Percentiles rank a stretch among this genome's conserved stretches.
phyloP scores from a whole-genome alignment of 2,797 vertebrate species.

The Platalea minor region DNA sequence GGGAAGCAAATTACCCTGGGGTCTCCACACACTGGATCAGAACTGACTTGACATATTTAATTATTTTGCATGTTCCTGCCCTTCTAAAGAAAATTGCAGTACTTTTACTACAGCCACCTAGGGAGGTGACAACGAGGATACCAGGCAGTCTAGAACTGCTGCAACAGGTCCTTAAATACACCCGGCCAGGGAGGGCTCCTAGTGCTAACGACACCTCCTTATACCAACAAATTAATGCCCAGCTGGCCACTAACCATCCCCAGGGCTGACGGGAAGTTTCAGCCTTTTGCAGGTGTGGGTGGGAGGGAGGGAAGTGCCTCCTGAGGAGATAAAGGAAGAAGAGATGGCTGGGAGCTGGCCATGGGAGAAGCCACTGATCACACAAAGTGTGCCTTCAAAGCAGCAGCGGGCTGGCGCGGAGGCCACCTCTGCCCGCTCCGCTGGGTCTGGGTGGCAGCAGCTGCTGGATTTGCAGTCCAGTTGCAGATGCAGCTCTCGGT shows the following conservation, averaged over 20 bases:
- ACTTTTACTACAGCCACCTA: slow-evolving; percentile 2
- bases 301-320: neutral
- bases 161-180: slow-evolving; percentile 1
- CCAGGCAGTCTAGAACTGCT: neutral
- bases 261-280: neutral
- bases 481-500: neutral
- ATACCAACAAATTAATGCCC: neutral
- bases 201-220: neutral
- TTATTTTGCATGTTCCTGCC: slow-evolving; percentile 12
- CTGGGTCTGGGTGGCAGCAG: neutral
- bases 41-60: slow-evolving; percentile 38
- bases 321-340: neutral
- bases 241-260: neutral
- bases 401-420: accelerated
- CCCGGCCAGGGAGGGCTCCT: neutral
- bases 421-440: neutral
- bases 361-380: accelerated
- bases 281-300: neutral
- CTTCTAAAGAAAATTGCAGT: slow-evolving; percentile 30
- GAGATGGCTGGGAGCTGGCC: accelerated
- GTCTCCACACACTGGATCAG: slow-evolving; percentile 9
- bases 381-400: accelerated
- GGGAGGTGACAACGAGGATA: slow-evolving; percentile 34
- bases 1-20: slow-evolving; percentile 21
- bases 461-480: accelerated